Conservation (phyloP, 2,113 vertebrate genomes). For the Zeus faber region DNA sequence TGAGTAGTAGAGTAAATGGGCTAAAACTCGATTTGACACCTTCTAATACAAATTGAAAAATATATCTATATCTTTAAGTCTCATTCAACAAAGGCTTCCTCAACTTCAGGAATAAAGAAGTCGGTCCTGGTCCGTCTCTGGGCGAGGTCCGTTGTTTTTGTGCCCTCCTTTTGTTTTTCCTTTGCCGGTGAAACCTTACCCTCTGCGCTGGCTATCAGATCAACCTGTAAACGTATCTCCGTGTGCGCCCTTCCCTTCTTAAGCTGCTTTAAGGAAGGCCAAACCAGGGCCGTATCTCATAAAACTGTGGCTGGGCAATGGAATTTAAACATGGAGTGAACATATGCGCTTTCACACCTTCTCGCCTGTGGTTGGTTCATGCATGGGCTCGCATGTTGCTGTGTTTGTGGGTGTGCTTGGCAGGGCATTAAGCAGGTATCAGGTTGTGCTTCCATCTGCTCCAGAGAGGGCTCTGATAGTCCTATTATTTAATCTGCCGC, state of each 20-base stretch:
- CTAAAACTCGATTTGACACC: no score
- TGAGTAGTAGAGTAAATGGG: no score
- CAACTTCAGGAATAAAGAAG: no score
- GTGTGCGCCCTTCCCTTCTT: no score
- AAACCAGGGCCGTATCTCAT: no score
- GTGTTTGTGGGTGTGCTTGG: slow-evolving; percentile 15
- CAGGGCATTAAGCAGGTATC: slow-evolving; percentile 69
- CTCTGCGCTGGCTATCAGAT: slow-evolving; percentile 63
- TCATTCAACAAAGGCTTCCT: no score
- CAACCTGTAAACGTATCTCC: slow-evolving; percentile 18
- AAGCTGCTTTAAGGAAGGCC: no score
- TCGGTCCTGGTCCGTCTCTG: no score
- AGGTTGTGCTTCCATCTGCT: slow-evolving; percentile 75
- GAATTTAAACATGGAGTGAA: slow-evolving; percentile 15
- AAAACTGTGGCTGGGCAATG: not conserved
- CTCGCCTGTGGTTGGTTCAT: slow-evolving; percentile 9
- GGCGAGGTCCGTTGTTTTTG: slow-evolving; percentile 54
- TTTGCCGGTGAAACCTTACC: slow-evolving; percentile 34
- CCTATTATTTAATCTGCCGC: slow-evolving; percentile 76
- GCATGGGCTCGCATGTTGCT: slow-evolving; percentile 1
- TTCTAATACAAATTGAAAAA: no score
- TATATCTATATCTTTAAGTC: no score
- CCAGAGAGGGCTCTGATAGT: slow-evolving; percentile 71
- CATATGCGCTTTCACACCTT: slow-evolving; percentile 27
- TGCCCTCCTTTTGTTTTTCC: slow-evolving; percentile 52